Base-by-base conservation (phyloP, 2,113 vertebrate species). In the Neogobius melanostomus region DNA sequence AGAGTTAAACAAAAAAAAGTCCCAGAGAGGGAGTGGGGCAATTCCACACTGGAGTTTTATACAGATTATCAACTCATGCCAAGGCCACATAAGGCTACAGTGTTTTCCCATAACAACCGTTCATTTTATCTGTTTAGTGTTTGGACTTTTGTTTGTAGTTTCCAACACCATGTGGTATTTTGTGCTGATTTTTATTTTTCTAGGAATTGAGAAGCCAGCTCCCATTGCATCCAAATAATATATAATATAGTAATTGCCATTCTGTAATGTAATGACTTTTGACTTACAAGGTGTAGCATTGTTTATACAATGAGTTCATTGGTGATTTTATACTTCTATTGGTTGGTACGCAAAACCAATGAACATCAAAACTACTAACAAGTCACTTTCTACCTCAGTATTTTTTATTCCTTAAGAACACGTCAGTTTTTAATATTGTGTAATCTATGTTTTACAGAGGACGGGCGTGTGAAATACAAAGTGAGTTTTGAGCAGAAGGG, bases 401-500 rank as follows among this genome's bases (percentile, higher is more conserved):
- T 50, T 14, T 50, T 14, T 50, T 50, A 14, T 50, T 50, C 11
- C 11, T 50, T 50, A 50, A 6, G 5, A 12, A 12, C 48, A 49
- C 12, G 14, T 36, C 28, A 5, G 28, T 36, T 36, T 36, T 36
- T 36, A 2, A 36, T 36, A 5, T 4, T 36, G 28, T 36, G 28
- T 56, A 17, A 28, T 56, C 17, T 10, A 6, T 14, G 2, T 71
- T 64, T 49, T 76, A 14, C 81, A 97, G 95, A 93, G 4, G 91
- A 92, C 1, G 92, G 92, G 2, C 77, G 56, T 7, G 11, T 80
- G 66, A 97, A 95, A 42, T 99, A 94, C 90, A 97, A 96, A 71
- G 93, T 99, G 63, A 91, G 94, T 16, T 98, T 97, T 69, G 95
- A 97, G 42, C 94, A 95, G 7, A 96, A 95, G 75, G 96, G 95